A percentile compares a stretch with the other conserved stretches of the same genome.
Conservation (phyloP, 2,113 vertebrate genomes). For the Tychaedon coryphoeus region DNA sequence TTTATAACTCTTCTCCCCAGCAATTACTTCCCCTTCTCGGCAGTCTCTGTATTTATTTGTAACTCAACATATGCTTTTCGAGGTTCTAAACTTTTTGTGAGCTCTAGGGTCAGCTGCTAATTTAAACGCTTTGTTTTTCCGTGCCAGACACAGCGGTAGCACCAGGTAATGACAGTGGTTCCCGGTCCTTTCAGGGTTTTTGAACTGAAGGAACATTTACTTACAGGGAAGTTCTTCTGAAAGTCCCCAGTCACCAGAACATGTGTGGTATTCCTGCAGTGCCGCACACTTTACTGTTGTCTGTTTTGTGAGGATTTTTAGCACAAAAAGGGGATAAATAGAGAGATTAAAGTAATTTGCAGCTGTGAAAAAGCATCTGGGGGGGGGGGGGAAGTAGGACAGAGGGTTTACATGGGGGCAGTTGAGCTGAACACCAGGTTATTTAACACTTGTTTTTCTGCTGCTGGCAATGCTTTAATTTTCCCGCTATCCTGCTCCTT, state of each 20-base stretch:
- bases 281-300: fast-evolving
- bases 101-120: not conserved
- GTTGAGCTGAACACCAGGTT: not conserved
- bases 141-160: not conserved
- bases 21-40: not conserved
- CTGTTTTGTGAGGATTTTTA: not conserved
- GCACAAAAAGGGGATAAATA: not conserved
- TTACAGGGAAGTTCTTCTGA: not conserved
- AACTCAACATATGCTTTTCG: not conserved
- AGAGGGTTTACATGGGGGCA: not conserved
- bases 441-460: not conserved
- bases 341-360: not conserved
- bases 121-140: not conserved
- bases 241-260: not conserved
- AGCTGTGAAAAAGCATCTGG: not conserved
- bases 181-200: not conserved
- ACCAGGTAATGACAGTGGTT: not conserved
- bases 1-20: not conserved
- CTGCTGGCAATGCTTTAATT: not conserved
- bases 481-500: fast-evolving
- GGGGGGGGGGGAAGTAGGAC: not conserved
- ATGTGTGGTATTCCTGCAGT: fast-evolving
- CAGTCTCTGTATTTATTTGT: not conserved
- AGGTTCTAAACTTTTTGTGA: not conserved
- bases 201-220: not conserved